Conservation (phyloP, 2,113 vertebrate species). For the Poeciliopsis retropinna region DNA sequence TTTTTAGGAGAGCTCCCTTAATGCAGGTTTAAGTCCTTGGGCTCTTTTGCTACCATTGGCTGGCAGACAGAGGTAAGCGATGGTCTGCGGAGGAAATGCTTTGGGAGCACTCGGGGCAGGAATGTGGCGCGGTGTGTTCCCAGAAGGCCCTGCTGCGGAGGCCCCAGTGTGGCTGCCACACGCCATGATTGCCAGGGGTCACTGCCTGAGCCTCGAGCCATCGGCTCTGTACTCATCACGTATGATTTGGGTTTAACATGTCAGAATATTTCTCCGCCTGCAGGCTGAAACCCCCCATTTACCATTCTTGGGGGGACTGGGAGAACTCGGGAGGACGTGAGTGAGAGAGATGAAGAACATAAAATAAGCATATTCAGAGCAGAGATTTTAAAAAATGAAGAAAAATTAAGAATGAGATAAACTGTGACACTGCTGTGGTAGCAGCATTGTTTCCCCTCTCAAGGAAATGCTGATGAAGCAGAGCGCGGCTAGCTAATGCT, state of each 20-base stretch:
- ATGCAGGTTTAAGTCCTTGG: constrained; percentile 71
- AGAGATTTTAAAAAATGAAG: constrained; percentile 46
- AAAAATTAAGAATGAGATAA: constrained; percentile 51
- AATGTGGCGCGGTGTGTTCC: constrained; percentile 64
- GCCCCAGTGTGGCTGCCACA: constrained; percentile 74
- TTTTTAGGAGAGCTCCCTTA: constrained; percentile 71
- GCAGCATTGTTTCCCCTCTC: constrained; percentile 59
- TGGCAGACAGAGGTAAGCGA: constrained; percentile 70
- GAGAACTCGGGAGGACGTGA: constrained; percentile 25
- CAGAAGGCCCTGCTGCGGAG: constrained; percentile 57
- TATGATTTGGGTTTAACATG: constrained; percentile 66
- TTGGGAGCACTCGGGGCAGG: constrained; percentile 61
- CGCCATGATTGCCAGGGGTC: constrained; percentile 75
- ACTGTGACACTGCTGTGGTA: constrained; percentile 30
- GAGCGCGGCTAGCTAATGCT: constrained; percentile 65
- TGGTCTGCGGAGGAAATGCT: constrained; percentile 67
- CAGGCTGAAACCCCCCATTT: constrained; percentile 33
- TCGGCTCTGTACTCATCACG: constrained; percentile 39
- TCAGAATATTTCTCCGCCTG: constrained; percentile 52
- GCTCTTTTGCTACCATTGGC: constrained; percentile 63
- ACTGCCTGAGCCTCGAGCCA: constrained; percentile 56
- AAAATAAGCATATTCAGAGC: constrained; percentile 48
- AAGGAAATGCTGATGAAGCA: constrained; percentile 55
- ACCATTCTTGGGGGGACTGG: constrained; percentile 38
- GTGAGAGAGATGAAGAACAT: constrained; percentile 25